phyloP scores from a whole-genome alignment of 2,888 invertebrate species.

The Drosophila melanosoma region DNA sequence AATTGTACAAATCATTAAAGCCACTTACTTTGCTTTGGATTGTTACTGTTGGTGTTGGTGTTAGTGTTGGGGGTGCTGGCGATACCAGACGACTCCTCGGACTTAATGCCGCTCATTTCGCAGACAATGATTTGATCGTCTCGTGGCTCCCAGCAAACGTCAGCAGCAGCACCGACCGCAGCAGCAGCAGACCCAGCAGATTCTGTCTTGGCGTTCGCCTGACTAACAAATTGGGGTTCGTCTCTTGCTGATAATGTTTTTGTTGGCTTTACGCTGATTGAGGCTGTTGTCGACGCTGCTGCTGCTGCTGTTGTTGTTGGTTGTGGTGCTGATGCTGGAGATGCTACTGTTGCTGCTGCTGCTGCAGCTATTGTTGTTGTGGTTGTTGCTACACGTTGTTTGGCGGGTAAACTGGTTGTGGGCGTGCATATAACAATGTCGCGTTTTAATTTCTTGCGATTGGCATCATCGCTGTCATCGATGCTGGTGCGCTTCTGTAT shows the following conservation, averaged over 20 bases:
- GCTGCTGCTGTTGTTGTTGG: constrained; percentile 16
- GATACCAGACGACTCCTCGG: constrained; percentile 56
- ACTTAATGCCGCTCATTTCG: constrained; percentile 66
- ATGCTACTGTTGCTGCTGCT: constrained; percentile 29
- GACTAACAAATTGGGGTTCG: constrained; percentile 38
- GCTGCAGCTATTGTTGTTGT: constrained; percentile 30
- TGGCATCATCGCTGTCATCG: constrained; percentile 63
- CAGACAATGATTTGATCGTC: constrained; percentile 61
- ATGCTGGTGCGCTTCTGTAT: constrained; percentile 73
- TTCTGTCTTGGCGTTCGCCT: constrained; percentile 47
- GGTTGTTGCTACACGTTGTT: constrained; percentile 61
- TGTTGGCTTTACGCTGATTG: constrained; percentile 24
- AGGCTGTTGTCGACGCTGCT: constrained; percentile 19
- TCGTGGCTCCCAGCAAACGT: constrained; percentile 47
- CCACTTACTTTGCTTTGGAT: constrained; percentile 69
- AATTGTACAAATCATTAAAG: not conserved
- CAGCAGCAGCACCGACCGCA: constrained; percentile 21
- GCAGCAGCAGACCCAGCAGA: constrained; percentile 15
- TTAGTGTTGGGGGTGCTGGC: constrained; percentile 21
- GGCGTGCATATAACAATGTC: constrained; percentile 67
- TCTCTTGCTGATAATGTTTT: constrained; percentile 19
- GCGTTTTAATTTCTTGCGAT: constrained; percentile 70
- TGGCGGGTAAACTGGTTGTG: constrained; percentile 69
- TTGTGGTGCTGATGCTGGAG: constrained; percentile 15
- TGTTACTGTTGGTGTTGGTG: constrained; percentile 38